Base-by-base conservation (phyloP, 2,888 invertebrate species). In the Acleris holmiana region DNA sequence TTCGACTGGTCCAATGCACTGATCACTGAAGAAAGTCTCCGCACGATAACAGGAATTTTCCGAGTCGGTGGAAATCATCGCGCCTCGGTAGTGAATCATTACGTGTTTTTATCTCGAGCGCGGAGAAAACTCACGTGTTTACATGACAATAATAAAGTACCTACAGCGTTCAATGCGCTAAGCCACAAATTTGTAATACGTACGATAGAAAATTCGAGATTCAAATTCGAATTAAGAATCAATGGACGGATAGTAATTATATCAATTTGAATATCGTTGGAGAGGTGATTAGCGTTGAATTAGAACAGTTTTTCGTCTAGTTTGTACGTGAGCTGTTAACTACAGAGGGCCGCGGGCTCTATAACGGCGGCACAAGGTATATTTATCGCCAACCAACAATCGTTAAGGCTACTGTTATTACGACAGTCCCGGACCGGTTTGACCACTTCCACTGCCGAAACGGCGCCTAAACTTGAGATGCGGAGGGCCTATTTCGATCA, bases 21-120 rank as follows among this genome's bases (percentile, higher is more conserved):
- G 82, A 77, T 80, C 79, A 75, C 77, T 80, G 81, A 90, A 89
- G 91, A 91, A 91, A 91, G 89, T 90, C 79, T 82, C 76, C 71
- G 73, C 75, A 79, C 78, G 85, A 86, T 89, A 84, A 87, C 88
- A 91, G 89, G 91, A 91, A 91, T 91, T 92, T 92, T 91, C 92
- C 91, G 86, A 86, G 75, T 88, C 83, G 89, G 78, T 91, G 88
- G 85, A 87, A 90, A 85, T 82, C 83, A 86, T 88, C 86, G 86
- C 88, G 86, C 81, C 84, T 82, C 80, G 77, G 78, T 55, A 65
- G 67, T 88, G 88, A 88, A 86, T 90, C 89, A 89, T 87, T 86
- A 84, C 71, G 73, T 76, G 81, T 89, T 88, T 91, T 88, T 89
- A 84, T 85, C 70, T 73, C 72, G 72, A 71, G 72, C 66, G 72